phyloP scores from a whole-genome alignment of 2,888 invertebrate species.

The Acanthosoma haemorrhoidale region DNA sequence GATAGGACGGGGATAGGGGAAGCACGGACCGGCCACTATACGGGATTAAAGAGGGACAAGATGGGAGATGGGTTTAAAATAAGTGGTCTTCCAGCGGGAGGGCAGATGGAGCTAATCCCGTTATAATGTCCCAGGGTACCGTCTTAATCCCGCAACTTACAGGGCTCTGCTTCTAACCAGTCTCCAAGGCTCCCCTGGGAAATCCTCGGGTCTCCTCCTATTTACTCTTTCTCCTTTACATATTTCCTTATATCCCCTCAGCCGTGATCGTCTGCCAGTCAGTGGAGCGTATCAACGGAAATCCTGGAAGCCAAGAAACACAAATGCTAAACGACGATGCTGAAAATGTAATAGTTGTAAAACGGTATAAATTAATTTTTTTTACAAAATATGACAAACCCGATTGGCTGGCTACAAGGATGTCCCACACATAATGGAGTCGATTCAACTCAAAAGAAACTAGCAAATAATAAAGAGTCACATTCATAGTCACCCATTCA shows the following conservation, averaged over 20 bases:
- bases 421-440: no score
- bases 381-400: no score
- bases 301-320: no score
- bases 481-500: no score
- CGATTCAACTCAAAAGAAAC: no score
- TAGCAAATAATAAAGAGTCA: no score
- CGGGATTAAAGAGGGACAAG: constrained; percentile 10
- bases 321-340: no score
- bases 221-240: neutral
- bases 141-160: constrained; percentile 11
- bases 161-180: neutral
- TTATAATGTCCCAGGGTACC: constrained; percentile 1
- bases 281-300: no score
- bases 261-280: neutral
- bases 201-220: neutral
- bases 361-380: no score
- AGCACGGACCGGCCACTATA: neutral
- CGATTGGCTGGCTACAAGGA: no score
- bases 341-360: no score
- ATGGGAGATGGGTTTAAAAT: constrained; percentile 9
- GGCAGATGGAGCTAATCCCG: constrained; percentile 21
- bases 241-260: neutral
- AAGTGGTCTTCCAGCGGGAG: neutral
- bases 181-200: neutral
- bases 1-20: neutral